Percentiles rank a stretch among this genome's conserved stretches.
Evolutionary conservation across 2,888 invertebrate species (phyloP).

Genomic region (Heteromyza rotundicornis): DNA sequence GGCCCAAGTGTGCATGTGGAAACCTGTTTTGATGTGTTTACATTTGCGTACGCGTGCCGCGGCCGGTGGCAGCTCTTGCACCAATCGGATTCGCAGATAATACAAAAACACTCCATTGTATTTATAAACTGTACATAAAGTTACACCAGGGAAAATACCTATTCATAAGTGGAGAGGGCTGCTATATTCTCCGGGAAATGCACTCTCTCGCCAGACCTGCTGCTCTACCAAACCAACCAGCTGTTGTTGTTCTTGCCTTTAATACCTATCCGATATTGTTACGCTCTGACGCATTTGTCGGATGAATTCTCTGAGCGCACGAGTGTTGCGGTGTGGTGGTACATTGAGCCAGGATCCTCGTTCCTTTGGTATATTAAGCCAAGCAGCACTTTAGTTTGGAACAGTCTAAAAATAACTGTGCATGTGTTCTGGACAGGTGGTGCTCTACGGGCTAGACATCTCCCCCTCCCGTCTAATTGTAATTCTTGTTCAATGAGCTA

Average conservation of each 20-base stretch:
- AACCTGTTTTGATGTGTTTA: slow-evolving; percentile 22
- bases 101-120: slow-evolving; percentile 15
- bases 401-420: background rate
- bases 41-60: slow-evolving; percentile 26
- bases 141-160: background rate
- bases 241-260: background rate
- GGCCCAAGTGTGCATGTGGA: slow-evolving; percentile 2
- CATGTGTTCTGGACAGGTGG: background rate
- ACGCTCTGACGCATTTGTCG: slow-evolving; percentile 10
- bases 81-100: slow-evolving; percentile 43
- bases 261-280: slow-evolving; percentile 5
- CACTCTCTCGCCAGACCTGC: background rate
- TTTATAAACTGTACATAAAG: background rate
- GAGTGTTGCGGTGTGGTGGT: too few species aligned
- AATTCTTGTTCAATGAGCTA: too few species aligned
- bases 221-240: too few species aligned
- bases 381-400: background rate
- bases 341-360: too few species aligned
- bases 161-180: too few species aligned
- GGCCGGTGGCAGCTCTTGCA: slow-evolving; percentile 36
- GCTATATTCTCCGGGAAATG: background rate
- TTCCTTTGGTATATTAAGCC: background rate
- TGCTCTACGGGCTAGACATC: too few species aligned
- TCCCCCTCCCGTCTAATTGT: too few species aligned
- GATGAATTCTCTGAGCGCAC: too few species aligned